Conservation (phyloP, 2,888 invertebrate genomes). For the Abrostola triplasia region DNA sequence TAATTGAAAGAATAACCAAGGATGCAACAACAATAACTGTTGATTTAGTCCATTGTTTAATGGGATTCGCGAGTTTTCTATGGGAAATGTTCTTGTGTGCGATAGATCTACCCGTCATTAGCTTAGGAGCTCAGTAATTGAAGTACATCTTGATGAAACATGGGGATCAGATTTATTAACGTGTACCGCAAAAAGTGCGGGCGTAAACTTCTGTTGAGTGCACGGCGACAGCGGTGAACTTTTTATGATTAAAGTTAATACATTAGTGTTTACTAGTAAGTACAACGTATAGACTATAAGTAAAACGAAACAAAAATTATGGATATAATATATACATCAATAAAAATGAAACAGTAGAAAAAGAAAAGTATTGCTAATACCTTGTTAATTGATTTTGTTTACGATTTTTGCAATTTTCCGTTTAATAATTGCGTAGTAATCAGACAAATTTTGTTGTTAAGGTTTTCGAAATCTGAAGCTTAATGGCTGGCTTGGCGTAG, state of each 20-base stretch:
- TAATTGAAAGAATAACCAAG: slow-evolving; percentile 34
- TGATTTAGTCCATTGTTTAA: slow-evolving; percentile 59
- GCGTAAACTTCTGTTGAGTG: slow-evolving; percentile 10
- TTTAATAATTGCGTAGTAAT: slow-evolving; percentile 19
- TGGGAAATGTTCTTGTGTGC: slow-evolving; percentile 59
- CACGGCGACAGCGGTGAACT: slow-evolving; percentile 6
- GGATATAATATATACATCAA: slow-evolving; percentile 12
- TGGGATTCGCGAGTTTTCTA: slow-evolving; percentile 51
- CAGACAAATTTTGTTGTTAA: slow-evolving; percentile 2
- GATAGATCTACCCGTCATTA: slow-evolving; percentile 49
- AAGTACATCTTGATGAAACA: slow-evolving; percentile 37
- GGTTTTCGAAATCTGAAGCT: background rate
- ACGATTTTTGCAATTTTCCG: slow-evolving; percentile 33
- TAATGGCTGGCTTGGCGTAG: too few species aligned
- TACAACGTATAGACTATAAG: background rate
- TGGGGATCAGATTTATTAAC: slow-evolving; percentile 42
- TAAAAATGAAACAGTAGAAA: slow-evolving; percentile 23
- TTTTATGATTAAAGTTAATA: background rate
- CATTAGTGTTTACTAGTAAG: background rate
- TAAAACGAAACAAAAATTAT: slow-evolving; percentile 5
- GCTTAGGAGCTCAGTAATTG: slow-evolving; percentile 48
- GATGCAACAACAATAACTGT: slow-evolving; percentile 38
- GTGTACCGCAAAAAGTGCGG: slow-evolving; percentile 27
- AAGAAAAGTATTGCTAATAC: slow-evolving; percentile 41
- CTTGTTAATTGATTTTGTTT: slow-evolving; percentile 38